A percentile compares a stretch with the other conserved stretches of the same genome.
These are phyloP conservation scores for Drosophila sechellia DNA, from an alignment of 1,140 invertebrate species.

Conservation along the genomic window DNA sequence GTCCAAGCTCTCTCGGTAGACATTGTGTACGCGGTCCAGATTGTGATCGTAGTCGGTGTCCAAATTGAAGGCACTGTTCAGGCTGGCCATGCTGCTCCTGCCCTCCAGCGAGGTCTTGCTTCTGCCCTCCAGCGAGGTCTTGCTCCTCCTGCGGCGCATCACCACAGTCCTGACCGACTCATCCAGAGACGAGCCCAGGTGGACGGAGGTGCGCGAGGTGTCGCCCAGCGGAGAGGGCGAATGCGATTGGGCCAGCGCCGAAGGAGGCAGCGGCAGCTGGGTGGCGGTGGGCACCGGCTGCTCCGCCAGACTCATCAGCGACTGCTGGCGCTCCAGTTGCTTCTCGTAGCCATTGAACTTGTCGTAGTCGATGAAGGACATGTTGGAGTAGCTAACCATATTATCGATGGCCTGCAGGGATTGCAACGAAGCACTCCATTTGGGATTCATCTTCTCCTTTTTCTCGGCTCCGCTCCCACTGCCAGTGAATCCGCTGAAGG, in stretches of 20 bases:
- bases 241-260: conserved; percentile 31
- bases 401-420: conserved; percentile 83
- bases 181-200: conserved; percentile 27
- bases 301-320: conserved; percentile 70
- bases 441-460: conserved; percentile 79
- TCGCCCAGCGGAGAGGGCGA: conserved; percentile 50
- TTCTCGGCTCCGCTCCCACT: conserved; percentile 46
- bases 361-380: conserved; percentile 84
- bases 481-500: conserved; percentile 47
- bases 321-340: conserved; percentile 77
- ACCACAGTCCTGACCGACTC: conserved; percentile 34
- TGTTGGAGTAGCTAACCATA: conserved; percentile 84
- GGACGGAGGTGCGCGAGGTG: conserved; percentile 7
- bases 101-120: conserved; percentile 45
- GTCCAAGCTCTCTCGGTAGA: conserved; percentile 79
- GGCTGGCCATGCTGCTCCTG: conserved; percentile 52
- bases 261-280: conserved; percentile 45
- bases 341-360: conserved; percentile 84
- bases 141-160: conserved; percentile 28
- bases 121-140: conserved; percentile 46
- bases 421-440: conserved; percentile 83
- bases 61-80: conserved; percentile 61
- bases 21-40: conserved; percentile 72
- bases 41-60: conserved; percentile 77
- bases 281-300: conserved; percentile 32